Conservation (phyloP, 2,797 vertebrate genomes). For the Pipistrellus nathusii region DNA sequence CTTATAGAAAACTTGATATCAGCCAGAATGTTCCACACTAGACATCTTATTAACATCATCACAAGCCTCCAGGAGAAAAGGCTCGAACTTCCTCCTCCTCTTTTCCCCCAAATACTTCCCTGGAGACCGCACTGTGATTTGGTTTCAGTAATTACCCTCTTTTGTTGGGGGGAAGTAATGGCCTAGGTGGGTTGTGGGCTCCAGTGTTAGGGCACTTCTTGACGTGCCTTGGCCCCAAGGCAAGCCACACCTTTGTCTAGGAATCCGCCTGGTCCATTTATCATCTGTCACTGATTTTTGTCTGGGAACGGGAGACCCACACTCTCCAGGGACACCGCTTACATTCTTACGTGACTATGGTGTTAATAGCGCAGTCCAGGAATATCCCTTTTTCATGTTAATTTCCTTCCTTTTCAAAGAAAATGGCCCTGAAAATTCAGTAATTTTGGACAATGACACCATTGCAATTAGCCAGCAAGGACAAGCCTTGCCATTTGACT, state of each 20-base stretch:
- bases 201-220: background rate
- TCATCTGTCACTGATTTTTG: constrained; percentile 63
- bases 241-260: constrained; percentile 62
- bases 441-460: constrained; percentile 69
- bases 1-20: background rate
- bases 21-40: background rate
- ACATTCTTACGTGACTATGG: constrained; percentile 66
- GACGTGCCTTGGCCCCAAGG: background rate
- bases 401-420: constrained; percentile 76
- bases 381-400: constrained; percentile 78
- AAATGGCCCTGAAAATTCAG: constrained; percentile 73
- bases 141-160: constrained; percentile 30
- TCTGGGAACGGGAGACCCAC: constrained; percentile 59
- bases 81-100: background rate
- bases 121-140: background rate
- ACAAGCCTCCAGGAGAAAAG: background rate
- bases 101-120: background rate
- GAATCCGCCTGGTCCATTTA: constrained; percentile 58
- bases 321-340: constrained; percentile 68
- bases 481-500: constrained; percentile 41
- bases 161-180: constrained; percentile 2
- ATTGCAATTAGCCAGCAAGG: constrained; percentile 52
- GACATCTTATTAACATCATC: constrained; percentile 32
- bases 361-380: constrained; percentile 70
- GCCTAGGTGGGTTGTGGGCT: background rate